These are phyloP conservation scores for Corticium candelabrum DNA, from an alignment of 37 sponge, comb jelly and placozoan species.

Conservation along the genomic window DNA sequence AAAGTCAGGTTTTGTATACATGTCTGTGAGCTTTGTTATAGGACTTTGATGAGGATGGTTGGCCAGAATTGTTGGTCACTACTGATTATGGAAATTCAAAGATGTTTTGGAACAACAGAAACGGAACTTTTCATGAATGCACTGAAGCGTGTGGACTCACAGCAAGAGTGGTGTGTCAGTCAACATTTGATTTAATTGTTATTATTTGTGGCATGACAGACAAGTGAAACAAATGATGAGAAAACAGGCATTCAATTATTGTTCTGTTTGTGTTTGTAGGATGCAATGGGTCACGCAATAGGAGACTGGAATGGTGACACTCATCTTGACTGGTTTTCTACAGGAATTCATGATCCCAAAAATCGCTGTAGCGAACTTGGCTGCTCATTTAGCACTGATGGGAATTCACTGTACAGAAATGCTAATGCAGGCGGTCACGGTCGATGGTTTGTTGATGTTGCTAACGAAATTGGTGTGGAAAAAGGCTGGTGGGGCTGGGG, in stretches of 20 bases:
- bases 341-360: background rate
- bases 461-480: background rate
- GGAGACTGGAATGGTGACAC: constrained; percentile 1
- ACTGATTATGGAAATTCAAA: constrained; percentile 6
- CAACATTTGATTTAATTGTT: too few species aligned
- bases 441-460: background rate
- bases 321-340: background rate
- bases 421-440: background rate
- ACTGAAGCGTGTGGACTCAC: background rate
- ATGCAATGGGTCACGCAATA: constrained; percentile 8
- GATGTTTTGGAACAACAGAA: background rate
- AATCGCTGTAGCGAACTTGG: background rate
- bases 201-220: too few species aligned
- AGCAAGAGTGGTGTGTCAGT: background rate
- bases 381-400: background rate
- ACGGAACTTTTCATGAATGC: background rate
- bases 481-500: constrained; percentile 11
- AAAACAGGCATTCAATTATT: too few species aligned
- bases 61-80: background rate
- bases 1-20: background rate
- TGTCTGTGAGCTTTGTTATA: background rate
- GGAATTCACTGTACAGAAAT: background rate
- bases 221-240: too few species aligned
- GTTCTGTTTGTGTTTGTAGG: background rate
- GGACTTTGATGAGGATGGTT: constrained; percentile 5